Conservation (phyloP, 2,888 invertebrate species). For the Mimachlamys varia region DNA sequence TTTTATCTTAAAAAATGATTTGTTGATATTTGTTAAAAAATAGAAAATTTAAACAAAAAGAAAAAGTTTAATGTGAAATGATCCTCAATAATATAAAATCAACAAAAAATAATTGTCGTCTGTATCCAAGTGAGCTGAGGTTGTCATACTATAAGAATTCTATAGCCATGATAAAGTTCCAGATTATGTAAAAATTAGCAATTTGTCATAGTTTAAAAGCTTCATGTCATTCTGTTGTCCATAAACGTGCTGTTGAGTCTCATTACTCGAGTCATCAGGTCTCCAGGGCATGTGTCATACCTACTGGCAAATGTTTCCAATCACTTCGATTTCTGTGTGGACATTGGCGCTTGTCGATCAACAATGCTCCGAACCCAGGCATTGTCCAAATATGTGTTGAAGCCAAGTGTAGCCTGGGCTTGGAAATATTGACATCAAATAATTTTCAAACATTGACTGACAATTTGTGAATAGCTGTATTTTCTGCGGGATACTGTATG, state of each 20-base stretch:
- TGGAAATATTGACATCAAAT: background rate
- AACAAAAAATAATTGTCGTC: too few relatives aligned
- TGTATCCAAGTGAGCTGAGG: too few relatives aligned
- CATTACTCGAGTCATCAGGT: background rate
- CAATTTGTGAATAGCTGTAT: background rate
- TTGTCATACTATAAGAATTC: too few relatives aligned
- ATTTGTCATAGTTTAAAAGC: background rate
- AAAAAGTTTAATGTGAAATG: too few relatives aligned
- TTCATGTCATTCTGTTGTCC: background rate
- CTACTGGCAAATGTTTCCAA: background rate
- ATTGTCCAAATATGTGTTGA: slow-evolving; percentile 1
- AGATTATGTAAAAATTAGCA: background rate
- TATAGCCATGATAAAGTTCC: background rate
- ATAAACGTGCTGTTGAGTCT: background rate
- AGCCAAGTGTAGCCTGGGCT: background rate
- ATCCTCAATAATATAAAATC: too few relatives aligned
- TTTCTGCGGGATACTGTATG: background rate
- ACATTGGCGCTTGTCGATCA: background rate
- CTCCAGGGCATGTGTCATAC: background rate
- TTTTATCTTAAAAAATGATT: too few relatives aligned
- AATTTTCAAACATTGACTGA: background rate
- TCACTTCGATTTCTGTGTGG: background rate
- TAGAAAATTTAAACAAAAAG: too few relatives aligned
- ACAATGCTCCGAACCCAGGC: background rate
- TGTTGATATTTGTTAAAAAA: too few relatives aligned